These are phyloP conservation scores for Pantherophis guttatus DNA, from an alignment of 2,113 vertebrate genomes.

Conservation along the genomic window DNA sequence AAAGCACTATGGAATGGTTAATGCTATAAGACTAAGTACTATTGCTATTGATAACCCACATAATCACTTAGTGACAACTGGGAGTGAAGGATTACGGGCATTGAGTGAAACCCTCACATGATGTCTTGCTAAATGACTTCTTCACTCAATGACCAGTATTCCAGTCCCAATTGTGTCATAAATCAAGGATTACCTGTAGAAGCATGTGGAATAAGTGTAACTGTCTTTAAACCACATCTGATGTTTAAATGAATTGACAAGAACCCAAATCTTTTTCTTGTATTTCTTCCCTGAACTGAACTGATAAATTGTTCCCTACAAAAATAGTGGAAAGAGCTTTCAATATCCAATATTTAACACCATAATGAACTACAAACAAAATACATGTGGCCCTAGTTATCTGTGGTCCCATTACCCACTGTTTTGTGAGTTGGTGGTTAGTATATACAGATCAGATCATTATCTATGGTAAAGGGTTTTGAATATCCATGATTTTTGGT, in stretches of 20 bases:
- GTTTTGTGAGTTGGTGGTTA: background rate
- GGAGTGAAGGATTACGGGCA: background rate
- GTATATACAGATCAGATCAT: background rate
- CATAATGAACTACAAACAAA: background rate
- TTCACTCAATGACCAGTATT: background rate
- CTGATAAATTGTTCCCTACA: background rate
- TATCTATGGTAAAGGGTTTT: background rate
- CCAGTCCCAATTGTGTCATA: background rate
- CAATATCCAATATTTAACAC: background rate
- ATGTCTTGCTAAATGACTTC: background rate
- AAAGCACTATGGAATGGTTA: background rate
- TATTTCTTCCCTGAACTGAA: background rate
- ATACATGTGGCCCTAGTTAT: background rate
- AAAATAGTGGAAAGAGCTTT: background rate
- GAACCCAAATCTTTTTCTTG: background rate
- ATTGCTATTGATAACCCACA: background rate
- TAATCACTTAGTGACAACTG: background rate
- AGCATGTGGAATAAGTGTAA: background rate
- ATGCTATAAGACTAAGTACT: background rate
- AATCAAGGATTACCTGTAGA: background rate
- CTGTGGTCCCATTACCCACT: background rate
- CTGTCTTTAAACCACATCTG: background rate
- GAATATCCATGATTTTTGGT: background rate
- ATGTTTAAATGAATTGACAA: background rate
- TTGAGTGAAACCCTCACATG: background rate